Evolutionary conservation across 2,113 vertebrate species (phyloP), one percentile per base, ranked within the genome.

Genomic region (Festucalex cinctus): DNA sequence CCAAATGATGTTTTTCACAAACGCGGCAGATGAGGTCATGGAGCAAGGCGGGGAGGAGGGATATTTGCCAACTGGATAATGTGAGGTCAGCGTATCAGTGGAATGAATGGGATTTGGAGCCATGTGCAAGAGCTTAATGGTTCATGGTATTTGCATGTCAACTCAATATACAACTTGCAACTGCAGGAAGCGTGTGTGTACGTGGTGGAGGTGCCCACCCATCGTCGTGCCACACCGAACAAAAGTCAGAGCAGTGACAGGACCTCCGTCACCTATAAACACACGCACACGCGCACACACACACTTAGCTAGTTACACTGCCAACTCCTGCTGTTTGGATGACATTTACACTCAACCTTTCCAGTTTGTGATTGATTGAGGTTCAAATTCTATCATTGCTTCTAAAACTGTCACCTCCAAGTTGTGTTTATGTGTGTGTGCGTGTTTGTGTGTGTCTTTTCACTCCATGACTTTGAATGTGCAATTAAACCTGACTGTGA

Each of bases 91-190:
- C 5, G 70, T 88, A 86, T 86, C 82, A 81, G 53, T 73, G 83
- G 82, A 90, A 87, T 85, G 84, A 88, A 86, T 86, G 75, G 83
- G 86, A 88, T 88, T 89, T 87, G 72, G 68, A 85, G 75, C 80
- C 86, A 84, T 88, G 86, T 88, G 88, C 81, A 83, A 83, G 80
- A 74, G 88, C 88, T 88, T 88, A 88, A 84, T 86, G 81, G 66
- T 49, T 51, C 59, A 6, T 79, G 77, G 80, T 85, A 85, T 88
- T 90, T 84, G 84, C 83, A 75, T 83, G 77, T 85, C 81, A 82
- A 85, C 83, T 88, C 61, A 79, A 80, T 86, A 85, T 83, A 73
- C 81, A 76, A 75, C 79, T 84, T 76, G 68, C 43, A 73, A 75
- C 66, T 37, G 46, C 54, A 57, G 14, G 35, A 53, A 53, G 48